Conservation (phyloP, 1,140 invertebrate species). For the Neelides sp. region DNA sequence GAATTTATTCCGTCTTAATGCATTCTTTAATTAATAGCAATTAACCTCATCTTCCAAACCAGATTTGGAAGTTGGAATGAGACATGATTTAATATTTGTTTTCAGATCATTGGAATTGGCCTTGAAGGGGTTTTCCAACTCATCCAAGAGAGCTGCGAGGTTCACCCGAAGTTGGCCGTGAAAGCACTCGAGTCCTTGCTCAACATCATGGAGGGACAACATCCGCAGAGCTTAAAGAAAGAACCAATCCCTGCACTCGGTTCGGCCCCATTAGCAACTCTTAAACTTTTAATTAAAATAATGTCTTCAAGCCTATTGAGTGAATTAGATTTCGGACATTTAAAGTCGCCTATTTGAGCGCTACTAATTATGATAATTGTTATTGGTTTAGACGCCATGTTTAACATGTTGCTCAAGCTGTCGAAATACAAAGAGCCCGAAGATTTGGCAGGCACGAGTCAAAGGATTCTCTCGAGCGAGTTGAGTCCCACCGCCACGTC, state of each 20-base stretch:
- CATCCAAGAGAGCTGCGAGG: constrained; percentile 66
- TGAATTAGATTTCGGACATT: too few relatives aligned
- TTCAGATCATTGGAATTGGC: constrained; percentile 76
- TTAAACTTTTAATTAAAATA: too few relatives aligned
- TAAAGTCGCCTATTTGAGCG: too few relatives aligned
- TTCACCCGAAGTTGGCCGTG: constrained; percentile 70
- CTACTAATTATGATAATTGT: too few relatives aligned
- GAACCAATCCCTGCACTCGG: constrained; percentile 63
- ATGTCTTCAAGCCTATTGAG: too few relatives aligned
- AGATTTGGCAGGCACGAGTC: constrained; percentile 28
- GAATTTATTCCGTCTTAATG: neutral
- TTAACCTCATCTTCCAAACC: neutral
- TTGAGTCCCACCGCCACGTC: constrained; percentile 77
- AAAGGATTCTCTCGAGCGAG: constrained; percentile 38
- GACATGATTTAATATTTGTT: constrained; percentile 6
- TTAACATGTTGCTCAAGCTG: constrained; percentile 62
- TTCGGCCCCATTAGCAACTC: constrained; percentile 33
- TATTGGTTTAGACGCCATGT: constrained; percentile 59
- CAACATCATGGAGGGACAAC: constrained; percentile 79
- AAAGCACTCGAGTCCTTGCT: constrained; percentile 73
- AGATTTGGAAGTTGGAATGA: neutral
- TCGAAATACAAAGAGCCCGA: constrained; percentile 48
- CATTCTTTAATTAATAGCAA: neutral
- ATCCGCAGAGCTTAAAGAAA: constrained; percentile 64
- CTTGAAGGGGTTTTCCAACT: constrained; percentile 80